Base-by-base conservation (phyloP, 37 sponge, comb jelly and placozoan genomes). In the Halichondria panicea region DNA sequence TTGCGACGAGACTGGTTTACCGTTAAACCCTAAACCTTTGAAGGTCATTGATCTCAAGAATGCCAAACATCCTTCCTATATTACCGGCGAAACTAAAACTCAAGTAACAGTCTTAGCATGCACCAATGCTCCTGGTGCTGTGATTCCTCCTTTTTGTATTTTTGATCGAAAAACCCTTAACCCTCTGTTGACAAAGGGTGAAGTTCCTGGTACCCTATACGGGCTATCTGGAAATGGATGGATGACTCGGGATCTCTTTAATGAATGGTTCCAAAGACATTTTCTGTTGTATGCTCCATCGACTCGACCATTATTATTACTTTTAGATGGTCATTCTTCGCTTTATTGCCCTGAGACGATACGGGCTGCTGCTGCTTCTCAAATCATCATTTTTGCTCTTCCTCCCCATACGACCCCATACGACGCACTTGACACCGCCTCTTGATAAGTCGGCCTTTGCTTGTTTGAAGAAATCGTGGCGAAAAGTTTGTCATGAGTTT, bases 1-100 rank as follows among this genome's bases (percentile, higher is more conserved):
- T 44, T 70, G 71, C 25, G 71, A 70, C 28, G 71, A 70, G 52
- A 46, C 52, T 45, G 71, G 71, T 22, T 7, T 70, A 11, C 33
- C 71, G 8, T 43, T 70, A 43, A 46, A 43, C 44, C 71, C 71
- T 42, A 46, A 70, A 30, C 24, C 52, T 15, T n/a, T 45, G 5
- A 70, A 70, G 28, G 71, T 70, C 8, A 52, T 70, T 6, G 24
- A 27, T 44, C 52, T 45, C 12, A 8, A 21, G 7, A 30, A 52
- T 45, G 24, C 22, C 27, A 70, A 70, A 44, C 42, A 70, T 27
- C 33, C 71, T n/a, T 43, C 24, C 7, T 9, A 70, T 58, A 9
- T 65, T 4, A 39, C 42, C 9, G 66, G 66, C 22, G 18, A 9
- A 7, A 4, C 4, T n/a, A 65, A 34, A 34, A 65, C 22, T 13